These are phyloP conservation scores for Cyanoliseus patagonus DNA, from an alignment of 2,113 vertebrate species.

Conservation along the genomic window DNA sequence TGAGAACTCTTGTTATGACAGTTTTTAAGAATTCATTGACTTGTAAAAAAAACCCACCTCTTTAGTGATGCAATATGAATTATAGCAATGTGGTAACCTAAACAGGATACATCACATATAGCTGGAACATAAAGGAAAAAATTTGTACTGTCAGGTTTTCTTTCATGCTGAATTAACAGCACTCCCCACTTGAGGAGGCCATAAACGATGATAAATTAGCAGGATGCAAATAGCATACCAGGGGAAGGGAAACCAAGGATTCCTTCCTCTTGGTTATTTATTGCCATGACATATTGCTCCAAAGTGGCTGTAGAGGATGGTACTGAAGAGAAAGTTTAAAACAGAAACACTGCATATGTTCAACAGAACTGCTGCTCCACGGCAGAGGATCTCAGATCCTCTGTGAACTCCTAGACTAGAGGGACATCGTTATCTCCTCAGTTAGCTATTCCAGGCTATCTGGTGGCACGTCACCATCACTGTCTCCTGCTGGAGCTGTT, in stretches of 20 bases:
- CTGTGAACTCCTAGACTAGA: background rate
- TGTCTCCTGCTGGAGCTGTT: background rate
- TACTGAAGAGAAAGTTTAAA: background rate
- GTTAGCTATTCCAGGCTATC: background rate
- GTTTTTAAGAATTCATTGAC: background rate
- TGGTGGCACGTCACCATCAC: fast-evolving
- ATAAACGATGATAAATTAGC: background rate
- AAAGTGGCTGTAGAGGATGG: background rate
- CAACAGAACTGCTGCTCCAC: background rate
- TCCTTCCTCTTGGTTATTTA: background rate
- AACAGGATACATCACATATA: background rate
- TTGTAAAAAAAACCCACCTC: background rate
- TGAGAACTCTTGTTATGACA: background rate
- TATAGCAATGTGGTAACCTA: background rate
- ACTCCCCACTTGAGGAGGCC: background rate
- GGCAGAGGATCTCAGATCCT: background rate
- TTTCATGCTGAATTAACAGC: background rate
- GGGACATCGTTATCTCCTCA: background rate
- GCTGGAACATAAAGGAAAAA: background rate
- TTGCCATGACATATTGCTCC: background rate
- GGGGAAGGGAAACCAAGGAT: background rate
- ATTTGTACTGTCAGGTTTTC: background rate
- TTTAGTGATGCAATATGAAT: background rate
- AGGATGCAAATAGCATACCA: background rate
- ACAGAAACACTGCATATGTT: background rate